Evolutionary conservation across 2,888 invertebrate genomes (phyloP), one percentile per base, ranked within the genome.

Genomic region (Coenonympha arcania): DNA sequence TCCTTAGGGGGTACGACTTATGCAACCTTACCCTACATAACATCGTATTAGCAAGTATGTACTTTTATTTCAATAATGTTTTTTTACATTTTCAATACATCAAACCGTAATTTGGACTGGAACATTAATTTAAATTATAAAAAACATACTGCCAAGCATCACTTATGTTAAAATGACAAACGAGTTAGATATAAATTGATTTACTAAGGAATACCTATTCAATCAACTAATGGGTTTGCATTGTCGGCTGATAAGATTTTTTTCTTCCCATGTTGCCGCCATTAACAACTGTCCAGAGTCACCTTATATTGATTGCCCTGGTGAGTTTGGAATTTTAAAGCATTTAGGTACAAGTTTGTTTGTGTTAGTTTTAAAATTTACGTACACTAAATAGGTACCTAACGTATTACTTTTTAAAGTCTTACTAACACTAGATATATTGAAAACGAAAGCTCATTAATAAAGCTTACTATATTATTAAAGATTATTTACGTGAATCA

Each of bases 211-310:
- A 60, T 64, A 66, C 51, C 49, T 70, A 70, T 77, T 76, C 68
- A 74, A 71, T 71, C 68, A 61, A 62, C 66, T 76, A 76, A 76
- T 77, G 75, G 72, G 60, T 61, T 64, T 60, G 71, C 69, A 68
- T 67, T 69, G 71, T 73, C 59, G 60, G 56, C 55, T 61, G 63
- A 63, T 66, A 64, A 61, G 56, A 47, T 55, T 56, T 62, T 64
- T 64, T 63, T 56, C 57, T 18, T 55, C 52, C 41, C 46, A 53
- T 49, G 59, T 61, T 59, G 45, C 19, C 5, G 52, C 58, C 54
- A 54, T 59, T 59, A 58, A 39, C 33, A 49, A 36, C 55, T 50
- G 54, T 57, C 52, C 43, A 51, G 42, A 56, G 48, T 51, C 43
- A 41, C 47, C 44, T 50, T 48, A 56, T 54, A 60, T 65, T 59